phyloP scores from a whole-genome alignment of 2,888 invertebrate species.

The Seira sanloemensis region DNA sequence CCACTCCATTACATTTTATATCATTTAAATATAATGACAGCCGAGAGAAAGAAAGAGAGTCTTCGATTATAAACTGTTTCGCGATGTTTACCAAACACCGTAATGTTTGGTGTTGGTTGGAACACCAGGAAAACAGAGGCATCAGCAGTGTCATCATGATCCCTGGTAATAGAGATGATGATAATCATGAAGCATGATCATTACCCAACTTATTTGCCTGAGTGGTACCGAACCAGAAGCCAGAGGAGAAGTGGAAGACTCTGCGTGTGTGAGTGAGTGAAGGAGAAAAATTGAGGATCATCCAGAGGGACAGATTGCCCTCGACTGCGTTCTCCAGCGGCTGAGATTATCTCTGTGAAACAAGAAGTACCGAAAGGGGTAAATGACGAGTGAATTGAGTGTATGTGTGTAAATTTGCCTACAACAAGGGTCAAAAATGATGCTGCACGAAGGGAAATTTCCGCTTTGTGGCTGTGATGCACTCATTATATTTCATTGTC shows the following conservation, averaged over 20 bases:
- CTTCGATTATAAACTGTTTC: too few relatives aligned
- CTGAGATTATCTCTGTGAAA: not conserved
- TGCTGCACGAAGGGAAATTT: too few relatives aligned
- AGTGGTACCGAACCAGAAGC: not conserved
- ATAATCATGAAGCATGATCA: constrained; percentile 23
- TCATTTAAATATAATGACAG: not conserved
- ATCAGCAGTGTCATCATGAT: constrained; percentile 53
- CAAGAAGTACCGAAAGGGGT: not conserved
- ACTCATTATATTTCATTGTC: too few relatives aligned
- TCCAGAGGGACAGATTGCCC: not conserved
- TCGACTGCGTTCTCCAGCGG: not conserved
- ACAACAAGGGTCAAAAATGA: too few relatives aligned
- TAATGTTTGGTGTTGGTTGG: too few relatives aligned
- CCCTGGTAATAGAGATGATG: constrained; percentile 20
- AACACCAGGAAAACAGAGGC: constrained; percentile 55
- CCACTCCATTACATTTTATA: constrained; percentile 46
- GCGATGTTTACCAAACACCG: too few relatives aligned
- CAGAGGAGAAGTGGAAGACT: not conserved
- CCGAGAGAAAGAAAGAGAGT: not conserved
- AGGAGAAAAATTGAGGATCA: not conserved
- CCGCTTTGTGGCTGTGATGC: too few relatives aligned
- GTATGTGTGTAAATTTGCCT: too few relatives aligned
- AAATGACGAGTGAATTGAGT: not conserved
- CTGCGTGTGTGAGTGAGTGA: not conserved
- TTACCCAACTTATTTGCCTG: not conserved